Evolutionary conservation across 2,888 invertebrate genomes (phyloP).

Genomic region (Troides aeacus): DNA sequence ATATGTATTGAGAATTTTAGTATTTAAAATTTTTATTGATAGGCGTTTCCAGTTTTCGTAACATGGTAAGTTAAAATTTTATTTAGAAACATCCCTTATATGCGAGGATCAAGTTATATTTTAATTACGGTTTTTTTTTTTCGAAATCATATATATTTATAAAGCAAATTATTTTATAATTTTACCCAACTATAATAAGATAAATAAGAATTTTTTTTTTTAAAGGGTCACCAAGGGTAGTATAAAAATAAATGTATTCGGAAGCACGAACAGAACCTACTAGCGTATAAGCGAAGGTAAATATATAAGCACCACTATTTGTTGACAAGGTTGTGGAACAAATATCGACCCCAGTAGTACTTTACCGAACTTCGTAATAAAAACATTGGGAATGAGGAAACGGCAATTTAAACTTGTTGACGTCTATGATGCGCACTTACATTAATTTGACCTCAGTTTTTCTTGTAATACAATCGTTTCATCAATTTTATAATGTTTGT

Average conservation of each 20-base stretch:
- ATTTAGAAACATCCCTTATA: too few species aligned
- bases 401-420: constrained; percentile 12
- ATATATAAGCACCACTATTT: neutral
- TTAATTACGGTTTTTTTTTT: too few species aligned
- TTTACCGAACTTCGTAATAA: neutral
- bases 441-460: constrained; percentile 14
- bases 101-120: too few species aligned
- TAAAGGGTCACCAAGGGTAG: neutral
- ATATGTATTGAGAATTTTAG: too few species aligned
- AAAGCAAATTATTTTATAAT: neutral
- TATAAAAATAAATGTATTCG: neutral
- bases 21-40: too few species aligned
- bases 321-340: neutral
- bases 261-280: neutral
- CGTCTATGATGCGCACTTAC: constrained; percentile 3
- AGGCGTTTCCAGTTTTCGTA: too few species aligned
- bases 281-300: neutral
- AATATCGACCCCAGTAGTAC: neutral
- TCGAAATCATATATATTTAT: too few species aligned
- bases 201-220: neutral
- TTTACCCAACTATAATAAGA: neutral
- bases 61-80: too few species aligned
- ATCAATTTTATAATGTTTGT: neutral
- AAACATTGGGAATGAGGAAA: constrained; percentile 13
- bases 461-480: constrained; percentile 4